Conservation (phyloP, 2,113 vertebrate genomes). For the Seriola rivoliana region DNA sequence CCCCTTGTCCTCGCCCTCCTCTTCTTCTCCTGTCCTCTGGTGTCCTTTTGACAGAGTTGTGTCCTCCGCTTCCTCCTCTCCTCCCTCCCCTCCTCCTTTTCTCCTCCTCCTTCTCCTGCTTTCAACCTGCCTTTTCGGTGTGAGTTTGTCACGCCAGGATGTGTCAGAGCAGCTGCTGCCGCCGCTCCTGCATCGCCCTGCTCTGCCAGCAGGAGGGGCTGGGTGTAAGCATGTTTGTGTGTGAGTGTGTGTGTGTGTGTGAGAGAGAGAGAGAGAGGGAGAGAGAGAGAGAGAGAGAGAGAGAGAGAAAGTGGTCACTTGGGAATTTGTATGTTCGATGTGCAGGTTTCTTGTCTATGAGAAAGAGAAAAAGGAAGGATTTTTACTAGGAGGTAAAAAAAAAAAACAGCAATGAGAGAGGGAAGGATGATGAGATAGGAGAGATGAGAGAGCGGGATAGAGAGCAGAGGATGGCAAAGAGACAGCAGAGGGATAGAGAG, state of each 20-base stretch:
- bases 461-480: constrained; percentile 23
- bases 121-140: constrained; percentile 52
- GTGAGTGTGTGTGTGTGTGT: constrained; percentile 13
- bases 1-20: constrained; percentile 25
- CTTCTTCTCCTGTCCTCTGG: constrained; percentile 25
- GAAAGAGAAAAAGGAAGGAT: not conserved
- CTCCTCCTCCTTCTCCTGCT: constrained; percentile 39
- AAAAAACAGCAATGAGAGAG: constrained; percentile 27
- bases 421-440: not conserved
- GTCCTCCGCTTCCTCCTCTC: constrained; percentile 41
- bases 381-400: not conserved
- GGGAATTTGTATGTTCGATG: constrained; percentile 18
- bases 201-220: constrained; percentile 60
- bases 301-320: constrained; percentile 6
- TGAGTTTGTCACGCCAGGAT: constrained; percentile 46
- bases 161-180: constrained; percentile 66
- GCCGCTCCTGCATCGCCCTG: constrained; percentile 62
- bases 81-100: constrained; percentile 27
- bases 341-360: constrained; percentile 6
- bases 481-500: constrained; percentile 19
- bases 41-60: constrained; percentile 57
- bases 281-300: not conserved
- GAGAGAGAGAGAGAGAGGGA: not conserved
- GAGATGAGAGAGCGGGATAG: constrained; percentile 13
- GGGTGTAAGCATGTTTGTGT: constrained; percentile 34